Percentiles rank a stretch among this genome's conserved stretches.
Conservation (phyloP, 2,113 vertebrate species). For the Epinephelus cyanopodus region DNA sequence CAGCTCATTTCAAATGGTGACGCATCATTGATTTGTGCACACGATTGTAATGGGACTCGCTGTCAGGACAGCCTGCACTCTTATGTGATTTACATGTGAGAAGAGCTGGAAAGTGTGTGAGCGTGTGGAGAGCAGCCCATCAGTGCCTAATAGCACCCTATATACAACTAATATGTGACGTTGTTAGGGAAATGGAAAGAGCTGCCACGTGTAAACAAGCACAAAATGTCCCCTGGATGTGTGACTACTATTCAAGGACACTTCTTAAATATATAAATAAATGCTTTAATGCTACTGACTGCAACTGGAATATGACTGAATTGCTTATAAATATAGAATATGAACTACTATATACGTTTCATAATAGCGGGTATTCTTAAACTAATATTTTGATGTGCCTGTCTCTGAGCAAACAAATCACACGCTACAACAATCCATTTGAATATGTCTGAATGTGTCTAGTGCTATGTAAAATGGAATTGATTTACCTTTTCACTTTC, state of each 20-base stretch:
- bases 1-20: conserved; percentile 63
- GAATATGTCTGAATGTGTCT: conserved; percentile 20
- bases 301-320: neutral
- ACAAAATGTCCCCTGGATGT: neutral
- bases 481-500: conserved; percentile 49
- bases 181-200: neutral
- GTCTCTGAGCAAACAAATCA: neutral
- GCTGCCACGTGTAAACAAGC: neutral
- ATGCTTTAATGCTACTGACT: neutral
- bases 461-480: conserved; percentile 10
- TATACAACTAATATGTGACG: neutral
- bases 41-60: conserved; percentile 33
- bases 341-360: neutral
- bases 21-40: conserved; percentile 49
- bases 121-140: neutral
- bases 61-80: conserved; percentile 52
- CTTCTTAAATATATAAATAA: no score
- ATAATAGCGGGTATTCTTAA: neutral
- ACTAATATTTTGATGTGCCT: neutral
- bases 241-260: neutral
- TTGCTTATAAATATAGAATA: neutral
- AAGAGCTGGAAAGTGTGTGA: conserved; percentile 63
- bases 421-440: neutral
- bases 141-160: neutral
- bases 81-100: conserved; percentile 71